Base-by-base conservation (phyloP, 2,888 invertebrate genomes). In the Standfussiana lucernea region DNA sequence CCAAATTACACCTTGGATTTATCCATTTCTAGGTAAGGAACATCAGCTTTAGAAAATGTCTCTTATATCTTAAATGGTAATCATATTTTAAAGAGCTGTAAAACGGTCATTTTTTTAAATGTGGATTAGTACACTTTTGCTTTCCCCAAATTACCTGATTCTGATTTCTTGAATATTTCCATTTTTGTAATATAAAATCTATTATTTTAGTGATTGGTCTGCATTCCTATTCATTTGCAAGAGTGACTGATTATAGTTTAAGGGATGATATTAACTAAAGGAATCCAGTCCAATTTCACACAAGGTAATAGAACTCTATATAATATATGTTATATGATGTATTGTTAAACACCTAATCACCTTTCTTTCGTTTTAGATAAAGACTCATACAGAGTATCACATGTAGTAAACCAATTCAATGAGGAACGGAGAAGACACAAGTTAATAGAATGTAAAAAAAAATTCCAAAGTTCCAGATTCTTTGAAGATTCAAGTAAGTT, bases 401-500 rank as follows among this genome's bases (percentile, higher is more conserved):
- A 50, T 7, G 11, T 37, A 50, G n/a, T 42, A 50, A 89, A 84
- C 88, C 90, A 69, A 89, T 75, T 93, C 13, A 87, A 91, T 79
- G 95, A 96, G 56, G 85, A 87, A 50, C 72, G 87, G 72, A 93
- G 96, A 88, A 91, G 82, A 84, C 80, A 89, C 59, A 86, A 89
- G 69, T 88, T 96, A 61, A 45, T 73, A 37, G 88, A 92, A 87
- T 86, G 90, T 35, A 95, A 92, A 87, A 88, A 89, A 72, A 95
- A 93, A 86, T 96, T 92, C 86, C 90, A 92, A 79, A 95, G 93
- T 85, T 93, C 90, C 89, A 50, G 83, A 40, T 96, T 93, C 90
- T 90, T 88, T 87, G 82, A 89, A 83, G 92, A 95, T 28, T 92
- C 94, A 86, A 95, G 96, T 96, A 91, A 86, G 94, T 83, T 50